Base-by-base conservation (phyloP, 2,797 vertebrate genomes). In the Pipistrellus kuhlii region DNA sequence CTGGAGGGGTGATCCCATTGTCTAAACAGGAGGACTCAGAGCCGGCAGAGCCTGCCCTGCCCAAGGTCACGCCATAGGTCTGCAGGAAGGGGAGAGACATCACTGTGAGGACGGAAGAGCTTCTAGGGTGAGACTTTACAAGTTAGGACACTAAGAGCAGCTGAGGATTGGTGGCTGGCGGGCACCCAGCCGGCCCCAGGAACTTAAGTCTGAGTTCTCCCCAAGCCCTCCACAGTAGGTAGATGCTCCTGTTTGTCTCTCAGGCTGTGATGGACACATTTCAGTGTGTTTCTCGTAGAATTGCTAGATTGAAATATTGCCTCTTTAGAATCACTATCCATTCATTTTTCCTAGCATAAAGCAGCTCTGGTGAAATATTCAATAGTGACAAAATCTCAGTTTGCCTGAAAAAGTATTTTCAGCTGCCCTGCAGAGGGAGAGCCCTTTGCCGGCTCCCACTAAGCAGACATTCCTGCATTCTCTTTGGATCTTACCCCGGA, bases 181-280 rank as follows among this genome's bases (percentile, higher is more conserved):
- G 51, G 48, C 0, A 0, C 51, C 35, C 10, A 11, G 23, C 55
- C 12, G 0, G 35, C 10, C 64, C 15, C 30, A 2, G 8, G 3
- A 4, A 35, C 12, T 62, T 30, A 62, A 62, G 2, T 12, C 41
- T 38, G 68, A 32, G 44, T 27, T 14, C 30, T 57, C 9, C 23
- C 27, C 10, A 21, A 17, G 6, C 41, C 68, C 44, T 38, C 23
- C 0, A 0, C 23, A 51, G 32, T n/a, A n/a, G 38, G 46, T 10
- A 1, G 78, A 25, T 13, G 66, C 35, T 35, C 2, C 23, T 35
- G 3, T 48, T 69, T 38, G 8, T 35, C n/a, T 85, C 1, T 1
- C 1, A 0, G n/a, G 77, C 69, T 21, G 53, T 17, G 32, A 2
- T 30, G 76, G 44, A 3, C 0, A 2, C 38, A 8, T 44, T 68